These are phyloP conservation scores for Callospermophilus lateralis DNA, from an alignment of 2,113 vertebrate species.

Conservation along the genomic window DNA sequence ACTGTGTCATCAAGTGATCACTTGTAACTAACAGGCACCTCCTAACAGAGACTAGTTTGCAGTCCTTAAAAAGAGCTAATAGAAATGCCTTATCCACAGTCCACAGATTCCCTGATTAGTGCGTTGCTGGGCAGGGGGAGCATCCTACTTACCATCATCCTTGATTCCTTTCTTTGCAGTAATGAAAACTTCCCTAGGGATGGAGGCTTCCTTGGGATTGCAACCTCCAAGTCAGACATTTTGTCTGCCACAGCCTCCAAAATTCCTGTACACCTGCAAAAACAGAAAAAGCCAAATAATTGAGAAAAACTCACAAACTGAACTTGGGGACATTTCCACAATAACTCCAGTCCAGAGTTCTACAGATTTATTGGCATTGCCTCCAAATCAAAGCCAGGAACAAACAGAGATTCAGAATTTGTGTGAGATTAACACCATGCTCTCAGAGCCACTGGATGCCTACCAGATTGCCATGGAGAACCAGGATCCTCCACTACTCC, in stretches of 20 bases:
- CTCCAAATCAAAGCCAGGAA: too few species aligned
- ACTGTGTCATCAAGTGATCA: background rate
- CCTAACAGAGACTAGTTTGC: background rate
- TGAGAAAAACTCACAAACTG: background rate
- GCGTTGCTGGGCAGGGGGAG: background rate
- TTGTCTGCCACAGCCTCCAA: background rate
- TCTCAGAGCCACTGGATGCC: too few species aligned
- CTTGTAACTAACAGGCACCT: background rate
- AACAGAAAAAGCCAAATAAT: background rate
- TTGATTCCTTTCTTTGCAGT: constrained; percentile 66
- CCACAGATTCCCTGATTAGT: background rate
- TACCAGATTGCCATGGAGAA: too few species aligned
- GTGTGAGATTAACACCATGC: too few species aligned
- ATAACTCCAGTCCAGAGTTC: background rate
- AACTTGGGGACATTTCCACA: background rate
- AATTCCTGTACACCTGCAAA: background rate
- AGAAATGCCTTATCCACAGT: background rate
- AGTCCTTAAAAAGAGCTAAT: background rate
- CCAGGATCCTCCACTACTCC: too few species aligned
- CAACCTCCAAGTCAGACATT: constrained; percentile 9
- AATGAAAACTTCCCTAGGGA: constrained; percentile 29
- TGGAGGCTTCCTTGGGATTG: constrained; percentile 9
- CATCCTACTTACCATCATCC: background rate
- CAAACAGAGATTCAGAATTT: too few species aligned
- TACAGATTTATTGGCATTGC: too few species aligned